Conservation (phyloP, 2,888 invertebrate species). For the Drosophila eohydei region DNA sequence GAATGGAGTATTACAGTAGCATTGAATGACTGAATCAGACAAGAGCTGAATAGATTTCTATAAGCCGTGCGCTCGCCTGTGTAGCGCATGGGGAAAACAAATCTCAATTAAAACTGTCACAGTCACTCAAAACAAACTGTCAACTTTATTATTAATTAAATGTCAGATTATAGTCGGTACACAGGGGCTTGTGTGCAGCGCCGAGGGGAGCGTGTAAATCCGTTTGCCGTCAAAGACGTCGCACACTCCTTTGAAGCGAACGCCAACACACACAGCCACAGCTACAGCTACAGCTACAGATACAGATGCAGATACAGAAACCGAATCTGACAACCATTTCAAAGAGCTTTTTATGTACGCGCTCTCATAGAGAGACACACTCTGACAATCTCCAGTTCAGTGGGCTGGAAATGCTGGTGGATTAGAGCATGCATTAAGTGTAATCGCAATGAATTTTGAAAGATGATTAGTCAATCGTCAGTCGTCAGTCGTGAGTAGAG, state of each 20-base stretch:
- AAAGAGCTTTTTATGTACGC: slow-evolving; percentile 54
- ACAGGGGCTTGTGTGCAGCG: slow-evolving; percentile 17
- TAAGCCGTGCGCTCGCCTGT: slow-evolving; percentile 40
- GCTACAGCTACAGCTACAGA: slow-evolving; percentile 14
- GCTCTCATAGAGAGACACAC: slow-evolving; percentile 11
- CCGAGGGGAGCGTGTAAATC: slow-evolving; percentile 48
- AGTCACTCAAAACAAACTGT: slow-evolving; percentile 81
- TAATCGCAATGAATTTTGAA: slow-evolving; percentile 70
- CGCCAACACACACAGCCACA: slow-evolving; percentile 34
- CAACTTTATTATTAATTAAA: slow-evolving; percentile 83
- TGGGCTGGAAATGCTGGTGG: slow-evolving; percentile 67
- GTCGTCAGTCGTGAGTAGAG: slow-evolving; percentile 21
- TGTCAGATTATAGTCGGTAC: slow-evolving; percentile 80
- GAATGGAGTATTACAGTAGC: slow-evolving; percentile 33
- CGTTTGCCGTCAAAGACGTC: slow-evolving; percentile 65
- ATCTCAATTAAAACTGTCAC: slow-evolving; percentile 83
- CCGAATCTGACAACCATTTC: slow-evolving; percentile 64
- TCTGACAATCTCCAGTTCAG: slow-evolving; percentile 53
- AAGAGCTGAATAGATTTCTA: slow-evolving; percentile 30
- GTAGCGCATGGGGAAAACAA: slow-evolving; percentile 62
- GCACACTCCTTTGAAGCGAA: slow-evolving; percentile 72
- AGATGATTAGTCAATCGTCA: slow-evolving; percentile 58
- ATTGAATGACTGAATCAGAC: slow-evolving; percentile 14
- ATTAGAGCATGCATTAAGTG: slow-evolving; percentile 57
- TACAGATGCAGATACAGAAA: slow-evolving; percentile 45